Percentiles rank a stretch among this genome's conserved stretches.
phyloP scores from a whole-genome alignment of 2,888 invertebrate species.

The Hirtodrosophila confusa region DNA sequence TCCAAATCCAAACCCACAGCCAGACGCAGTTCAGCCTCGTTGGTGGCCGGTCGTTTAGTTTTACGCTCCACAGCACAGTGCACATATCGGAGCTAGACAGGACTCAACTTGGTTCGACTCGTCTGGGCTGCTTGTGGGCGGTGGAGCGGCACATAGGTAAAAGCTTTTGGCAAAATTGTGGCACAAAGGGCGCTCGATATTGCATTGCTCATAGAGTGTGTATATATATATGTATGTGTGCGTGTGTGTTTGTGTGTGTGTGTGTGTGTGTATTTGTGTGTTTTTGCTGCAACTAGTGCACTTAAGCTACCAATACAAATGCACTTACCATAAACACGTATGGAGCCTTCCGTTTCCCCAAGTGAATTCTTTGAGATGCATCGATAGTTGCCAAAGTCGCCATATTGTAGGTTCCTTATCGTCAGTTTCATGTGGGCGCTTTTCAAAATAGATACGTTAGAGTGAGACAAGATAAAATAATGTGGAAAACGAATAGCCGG shows the following conservation, averaged over 20 bases:
- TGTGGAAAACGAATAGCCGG: slow-evolving; percentile 3
- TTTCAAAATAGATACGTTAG: slow-evolving; percentile 38
- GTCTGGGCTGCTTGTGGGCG: slow-evolving; percentile 41
- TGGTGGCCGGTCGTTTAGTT: slow-evolving; percentile 77
- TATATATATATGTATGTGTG: slow-evolving; percentile 3
- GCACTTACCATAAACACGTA: slow-evolving; percentile 93
- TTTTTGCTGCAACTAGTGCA: slow-evolving; percentile 72
- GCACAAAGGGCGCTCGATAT: slow-evolving; percentile 77
- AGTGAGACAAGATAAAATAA: slow-evolving; percentile 20
- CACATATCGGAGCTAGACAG: slow-evolving; percentile 59
- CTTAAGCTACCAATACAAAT: slow-evolving; percentile 78
- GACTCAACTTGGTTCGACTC: slow-evolving; percentile 5
- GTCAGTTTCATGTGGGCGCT: slow-evolving; percentile 95
- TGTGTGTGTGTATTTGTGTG: slow-evolving; percentile 19
- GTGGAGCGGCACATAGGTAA: slow-evolving; percentile 71
- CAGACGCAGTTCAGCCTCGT: slow-evolving; percentile 50
- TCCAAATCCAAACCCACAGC: slow-evolving; percentile 20
- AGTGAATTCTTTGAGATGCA: slow-evolving; percentile 97
- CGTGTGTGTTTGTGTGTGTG: slow-evolving; percentile 12
- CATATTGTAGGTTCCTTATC: slow-evolving; percentile 91
- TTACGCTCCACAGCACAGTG: slow-evolving; percentile 72
- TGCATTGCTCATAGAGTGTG: slow-evolving; percentile 56
- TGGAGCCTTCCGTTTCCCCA: slow-evolving; percentile 96
- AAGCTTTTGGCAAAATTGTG: slow-evolving; percentile 77
- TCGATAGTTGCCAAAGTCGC: slow-evolving; percentile 95